These are phyloP conservation scores for Brachypalpus laphriformis DNA, from an alignment of 2,888 invertebrate genomes.

Conservation along the genomic window DNA sequence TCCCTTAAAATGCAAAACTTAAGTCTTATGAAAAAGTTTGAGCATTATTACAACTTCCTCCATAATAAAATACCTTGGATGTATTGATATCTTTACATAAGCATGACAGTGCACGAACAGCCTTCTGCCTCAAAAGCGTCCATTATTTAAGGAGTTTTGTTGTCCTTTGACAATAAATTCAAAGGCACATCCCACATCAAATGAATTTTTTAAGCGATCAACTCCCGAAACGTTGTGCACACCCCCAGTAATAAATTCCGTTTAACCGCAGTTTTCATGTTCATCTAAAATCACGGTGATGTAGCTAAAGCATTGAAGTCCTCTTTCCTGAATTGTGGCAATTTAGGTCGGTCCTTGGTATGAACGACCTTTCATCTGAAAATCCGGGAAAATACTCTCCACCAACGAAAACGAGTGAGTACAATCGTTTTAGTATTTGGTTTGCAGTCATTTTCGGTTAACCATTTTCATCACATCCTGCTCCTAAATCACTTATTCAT, in stretches of 20 bases:
- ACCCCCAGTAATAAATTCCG: constrained; percentile 31
- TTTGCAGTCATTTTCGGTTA: constrained; percentile 26
- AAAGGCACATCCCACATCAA: background rate
- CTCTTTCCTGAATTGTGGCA: constrained; percentile 5
- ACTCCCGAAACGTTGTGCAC: background rate
- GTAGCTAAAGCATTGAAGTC: constrained; percentile 10
- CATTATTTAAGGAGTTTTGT: background rate
- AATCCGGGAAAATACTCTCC: background rate
- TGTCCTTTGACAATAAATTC: constrained; percentile 5
- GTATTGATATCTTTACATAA: constrained; percentile 9
- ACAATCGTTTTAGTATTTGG: constrained; percentile 25
- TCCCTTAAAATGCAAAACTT: constrained; percentile 29
- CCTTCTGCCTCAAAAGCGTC: background rate
- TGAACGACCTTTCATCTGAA: constrained; percentile 24
- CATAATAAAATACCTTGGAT: constrained; percentile 38
- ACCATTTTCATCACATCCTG: constrained; percentile 31
- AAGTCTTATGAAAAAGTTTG: constrained; percentile 44
- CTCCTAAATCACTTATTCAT: constrained; percentile 60
- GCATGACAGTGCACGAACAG: background rate
- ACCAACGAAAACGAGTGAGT: background rate
- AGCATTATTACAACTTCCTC: constrained; percentile 35
- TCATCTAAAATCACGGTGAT: constrained; percentile 26
- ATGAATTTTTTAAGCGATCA: background rate
- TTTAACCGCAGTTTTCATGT: constrained; percentile 38
- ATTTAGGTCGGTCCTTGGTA: constrained; percentile 27